Conservation (phyloP, 2,888 invertebrate genomes). For the Thymelicus sylvestris region DNA sequence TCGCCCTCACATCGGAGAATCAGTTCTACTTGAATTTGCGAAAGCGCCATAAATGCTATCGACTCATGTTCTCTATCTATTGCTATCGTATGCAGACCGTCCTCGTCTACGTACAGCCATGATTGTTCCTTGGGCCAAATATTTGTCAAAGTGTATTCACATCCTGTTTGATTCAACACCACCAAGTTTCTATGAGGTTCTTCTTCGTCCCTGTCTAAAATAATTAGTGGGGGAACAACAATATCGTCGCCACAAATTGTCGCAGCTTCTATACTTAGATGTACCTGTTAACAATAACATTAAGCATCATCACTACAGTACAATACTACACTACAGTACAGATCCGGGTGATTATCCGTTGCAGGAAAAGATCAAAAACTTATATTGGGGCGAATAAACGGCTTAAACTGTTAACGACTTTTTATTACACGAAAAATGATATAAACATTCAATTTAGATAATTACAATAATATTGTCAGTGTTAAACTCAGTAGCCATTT, state of each 20-base stretch:
- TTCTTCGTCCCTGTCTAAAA: constrained; percentile 73
- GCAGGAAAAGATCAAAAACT: too few relatives aligned
- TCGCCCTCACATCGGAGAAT: constrained; percentile 62
- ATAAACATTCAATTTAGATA: background rate
- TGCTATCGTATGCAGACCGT: constrained; percentile 62
- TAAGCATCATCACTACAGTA: too few relatives aligned
- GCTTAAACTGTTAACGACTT: background rate
- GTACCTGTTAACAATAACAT: constrained; percentile 53
- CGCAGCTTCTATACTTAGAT: constrained; percentile 60
- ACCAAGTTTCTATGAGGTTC: constrained; percentile 63
- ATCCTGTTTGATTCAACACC: constrained; percentile 56
- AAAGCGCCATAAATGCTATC: constrained; percentile 75
- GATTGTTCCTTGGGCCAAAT: constrained; percentile 69
- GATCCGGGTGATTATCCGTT: too few relatives aligned
- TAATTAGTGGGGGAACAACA: constrained; percentile 64
- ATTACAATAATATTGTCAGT: too few relatives aligned
- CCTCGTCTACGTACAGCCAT: constrained; percentile 72
- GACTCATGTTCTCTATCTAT: constrained; percentile 77
- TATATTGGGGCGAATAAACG: background rate
- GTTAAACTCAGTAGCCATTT: too few relatives aligned
- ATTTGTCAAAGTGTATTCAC: constrained; percentile 64
- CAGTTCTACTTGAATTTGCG: constrained; percentile 78
- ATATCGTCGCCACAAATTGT: constrained; percentile 54
- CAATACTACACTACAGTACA: too few relatives aligned
- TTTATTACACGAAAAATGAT: background rate